Base-by-base conservation (phyloP, 2,113 vertebrate genomes). In the Austrofundulus limnaeus region DNA sequence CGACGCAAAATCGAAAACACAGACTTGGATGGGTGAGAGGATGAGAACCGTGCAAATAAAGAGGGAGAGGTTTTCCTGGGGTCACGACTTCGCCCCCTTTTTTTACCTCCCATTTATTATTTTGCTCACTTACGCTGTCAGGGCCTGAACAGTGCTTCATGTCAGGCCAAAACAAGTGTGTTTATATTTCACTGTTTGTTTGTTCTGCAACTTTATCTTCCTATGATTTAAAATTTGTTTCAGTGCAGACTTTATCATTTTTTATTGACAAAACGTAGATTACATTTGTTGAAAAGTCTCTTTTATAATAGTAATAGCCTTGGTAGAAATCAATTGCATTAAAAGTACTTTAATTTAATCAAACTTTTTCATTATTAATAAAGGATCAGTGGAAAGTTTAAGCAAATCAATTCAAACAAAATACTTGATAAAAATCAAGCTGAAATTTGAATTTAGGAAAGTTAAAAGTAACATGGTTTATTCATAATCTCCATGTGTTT, bases 21-120 rank as follows among this genome's bases (percentile, higher is more conserved):
- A 17, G 81, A 73, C 70, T 2, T 13, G 55, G 76, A 82, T 72
- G 58, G 41, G 80, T 83, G 70, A 60, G 63, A 58, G 41, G 60
- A 16, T 59, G 45, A 54, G 66, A 61, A 43, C 60, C 0, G 37
- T 37, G 16, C 20, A 59, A 66, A 69, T 66, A 61, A 51, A 63
- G 38, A 53, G 21, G 41, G 47, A 52, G n/a, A 70, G 24, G 51
- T 20, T 34, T 64, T 78, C 42, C 43, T 66, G 46, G 49, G 76
- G 75, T 80, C 49, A 16, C 38, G 31, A 14, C 43, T 59, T 53
- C 70, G 64, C 66, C 64, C 63, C n/a, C 54, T 38, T 5, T 28
- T 28, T 28, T 28, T 28, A 9, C 64, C 62, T 45, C 17, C 72
- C 74, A 82, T 84, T 80, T 13, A 74, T 85, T 76, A 66, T 51